A percentile compares a stretch with the other conserved stretches of the same genome.
These are phyloP conservation scores for Metaphire vulgaris DNA, from an alignment of 1,140 invertebrate species.

Conservation along the genomic window DNA sequence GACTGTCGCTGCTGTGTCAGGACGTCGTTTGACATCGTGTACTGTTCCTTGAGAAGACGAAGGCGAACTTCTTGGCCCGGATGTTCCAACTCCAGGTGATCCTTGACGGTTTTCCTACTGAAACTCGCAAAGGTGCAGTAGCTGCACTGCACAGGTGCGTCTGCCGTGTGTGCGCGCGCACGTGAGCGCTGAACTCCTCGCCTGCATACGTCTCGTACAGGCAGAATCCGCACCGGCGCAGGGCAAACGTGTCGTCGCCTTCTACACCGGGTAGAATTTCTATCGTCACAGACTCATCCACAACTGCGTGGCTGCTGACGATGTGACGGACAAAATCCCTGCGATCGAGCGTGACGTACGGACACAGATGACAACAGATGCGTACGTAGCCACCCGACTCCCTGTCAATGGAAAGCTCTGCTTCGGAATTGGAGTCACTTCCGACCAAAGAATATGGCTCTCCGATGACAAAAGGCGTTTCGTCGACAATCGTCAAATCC, in stretches of 20 bases:
- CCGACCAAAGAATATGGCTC: background rate
- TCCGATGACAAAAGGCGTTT: background rate
- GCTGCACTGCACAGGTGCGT: background rate
- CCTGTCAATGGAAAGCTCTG: background rate
- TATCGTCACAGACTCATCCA: background rate
- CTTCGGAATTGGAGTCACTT: background rate
- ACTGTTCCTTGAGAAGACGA: background rate
- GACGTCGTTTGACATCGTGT: background rate
- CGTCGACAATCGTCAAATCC: background rate
- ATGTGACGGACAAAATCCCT: background rate
- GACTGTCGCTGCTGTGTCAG: background rate
- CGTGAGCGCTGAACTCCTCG: constrained; percentile 11
- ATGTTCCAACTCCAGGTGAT: constrained; percentile 49
- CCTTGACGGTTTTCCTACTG: constrained; percentile 6
- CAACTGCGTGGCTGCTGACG: background rate
- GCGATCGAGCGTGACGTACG: background rate
- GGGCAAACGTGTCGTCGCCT: background rate
- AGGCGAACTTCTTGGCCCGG: background rate
- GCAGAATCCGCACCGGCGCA: constrained; percentile 19
- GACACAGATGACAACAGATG: constrained; percentile 8
- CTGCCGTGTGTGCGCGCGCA: background rate
- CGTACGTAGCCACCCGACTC: background rate
- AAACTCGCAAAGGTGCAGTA: constrained; percentile 15
- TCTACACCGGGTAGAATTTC: constrained; percentile 13
- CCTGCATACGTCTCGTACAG: constrained; percentile 5